Evolutionary conservation across 1,140 invertebrate species (phyloP).

Genomic region (Pinna nobilis): DNA sequence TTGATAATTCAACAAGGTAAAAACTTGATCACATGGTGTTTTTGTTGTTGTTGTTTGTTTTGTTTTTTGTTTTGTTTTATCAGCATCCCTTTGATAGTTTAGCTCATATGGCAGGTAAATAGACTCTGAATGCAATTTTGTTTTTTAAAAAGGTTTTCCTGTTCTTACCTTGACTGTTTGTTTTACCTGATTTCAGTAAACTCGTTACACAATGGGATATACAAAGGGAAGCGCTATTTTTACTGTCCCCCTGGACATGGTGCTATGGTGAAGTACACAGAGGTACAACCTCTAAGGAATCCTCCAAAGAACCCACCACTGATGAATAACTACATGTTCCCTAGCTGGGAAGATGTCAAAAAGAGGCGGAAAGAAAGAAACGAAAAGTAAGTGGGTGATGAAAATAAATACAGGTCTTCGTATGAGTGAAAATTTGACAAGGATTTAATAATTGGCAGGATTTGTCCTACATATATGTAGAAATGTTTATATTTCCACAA

Average conservation of each 20-base stretch:
- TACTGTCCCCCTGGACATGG: conserved; percentile 69
- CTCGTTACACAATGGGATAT: conserved; percentile 68
- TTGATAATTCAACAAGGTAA: too few species aligned
- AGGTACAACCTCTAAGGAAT: conserved; percentile 54
- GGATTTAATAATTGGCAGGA: not conserved
- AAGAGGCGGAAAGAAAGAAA: conserved; percentile 61
- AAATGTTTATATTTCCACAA: not conserved
- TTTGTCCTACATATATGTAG: not conserved
- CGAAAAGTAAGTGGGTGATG: conserved; percentile 57
- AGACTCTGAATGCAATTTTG: conserved; percentile 67
- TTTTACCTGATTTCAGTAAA: conserved; percentile 58
- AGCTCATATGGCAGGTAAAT: conserved; percentile 65
- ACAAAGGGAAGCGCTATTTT: conserved; percentile 70
- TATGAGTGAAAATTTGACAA: not conserved
- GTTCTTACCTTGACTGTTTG: too few species aligned
- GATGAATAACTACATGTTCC: conserved; percentile 69
- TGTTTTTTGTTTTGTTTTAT: conserved; percentile 65
- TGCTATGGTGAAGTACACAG: conserved; percentile 64
- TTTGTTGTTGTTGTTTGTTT: too few species aligned
- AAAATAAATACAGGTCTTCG: not conserved
- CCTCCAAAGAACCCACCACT: conserved; percentile 53
- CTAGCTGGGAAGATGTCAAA: conserved; percentile 67
- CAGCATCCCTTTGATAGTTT: conserved; percentile 59
- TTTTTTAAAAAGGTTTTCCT: too few species aligned
- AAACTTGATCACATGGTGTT: too few species aligned